Base-by-base conservation (phyloP, 2,888 invertebrate species). In the Drosophila diplacantha region DNA sequence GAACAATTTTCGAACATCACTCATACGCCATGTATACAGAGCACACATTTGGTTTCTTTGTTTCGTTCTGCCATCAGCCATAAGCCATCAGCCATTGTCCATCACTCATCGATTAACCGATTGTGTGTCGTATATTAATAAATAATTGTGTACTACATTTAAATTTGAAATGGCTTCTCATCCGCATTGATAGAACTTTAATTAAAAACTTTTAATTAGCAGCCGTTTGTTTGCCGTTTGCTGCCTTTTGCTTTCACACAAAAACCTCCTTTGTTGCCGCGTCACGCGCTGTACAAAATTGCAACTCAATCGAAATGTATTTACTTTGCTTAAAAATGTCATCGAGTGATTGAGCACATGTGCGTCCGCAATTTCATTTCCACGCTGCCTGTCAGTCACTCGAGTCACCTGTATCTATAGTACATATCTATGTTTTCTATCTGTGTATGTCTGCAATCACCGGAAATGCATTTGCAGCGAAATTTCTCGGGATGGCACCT, bases 1-100 rank as follows among this genome's bases (percentile, higher is more conserved):
- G 32, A 46, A 31, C 52, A 50, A 37, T 54, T 22, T 39, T 64
- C 67, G 52, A 71, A 66, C 67, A 79, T 79, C 73, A 66, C 73
- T 74, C 80, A 76, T 76, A 75, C 73, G 75, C 71, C 77, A 74
- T 71, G 66, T 74, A 71, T 60, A 68, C 69, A 59, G 52, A 56
- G 57, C 49, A 44, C 60, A 51, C 26, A 24, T 39, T 50, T 47
- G 14, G 6, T 41, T 50, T 41, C 58, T 29, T 56, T 43, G 43
- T 57, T 49, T 50, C 18, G 18, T 57, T 41, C 9, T 16, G 16
- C 34, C 16, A 32, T 43, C 49, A 20, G 29, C 12, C 16, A 32
- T 43, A 44, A 20, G 29, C 12, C 26, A 29, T 43, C 43, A 31
- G 44, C 29, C 49, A 55, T 55, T 55, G 37, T 49, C 49, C 54